phyloP scores from a whole-genome alignment of 2,113 vertebrate genomes.

The Mastomys natalensis region DNA sequence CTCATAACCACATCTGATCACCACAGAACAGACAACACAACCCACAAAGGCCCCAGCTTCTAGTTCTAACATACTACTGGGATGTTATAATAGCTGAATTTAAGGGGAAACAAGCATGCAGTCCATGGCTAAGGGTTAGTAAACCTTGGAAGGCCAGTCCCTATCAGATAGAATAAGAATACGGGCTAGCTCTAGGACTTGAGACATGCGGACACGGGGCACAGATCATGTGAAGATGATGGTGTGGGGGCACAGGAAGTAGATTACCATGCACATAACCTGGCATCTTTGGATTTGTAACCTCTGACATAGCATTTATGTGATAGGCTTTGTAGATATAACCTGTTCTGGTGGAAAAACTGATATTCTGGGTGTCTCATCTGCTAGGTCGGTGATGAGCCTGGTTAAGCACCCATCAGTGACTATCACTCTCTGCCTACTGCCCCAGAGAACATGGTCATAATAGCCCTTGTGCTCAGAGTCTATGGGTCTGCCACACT shows the following conservation, averaged over 20 bases:
- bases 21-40: neutral
- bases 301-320: no score
- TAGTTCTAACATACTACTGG: neutral
- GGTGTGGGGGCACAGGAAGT: neutral
- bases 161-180: neutral
- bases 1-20: neutral
- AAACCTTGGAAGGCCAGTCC: neutral
- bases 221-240: neutral
- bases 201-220: neutral
- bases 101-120: neutral
- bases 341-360: neutral
- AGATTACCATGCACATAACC: neutral
- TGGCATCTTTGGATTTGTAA: no score
- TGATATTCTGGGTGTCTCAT: neutral
- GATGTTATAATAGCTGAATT: neutral
- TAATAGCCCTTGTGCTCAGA: neutral
- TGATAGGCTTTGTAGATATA: neutral
- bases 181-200: neutral
- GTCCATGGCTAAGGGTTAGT: neutral
- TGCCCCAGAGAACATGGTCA: neutral
- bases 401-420: neutral
- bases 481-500: neutral
- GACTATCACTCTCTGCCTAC: neutral
- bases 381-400: neutral
- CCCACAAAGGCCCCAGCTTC: neutral